Base-by-base conservation (phyloP, 2,113 vertebrate genomes). In the Sinocyclocheilus anophthalmus region DNA sequence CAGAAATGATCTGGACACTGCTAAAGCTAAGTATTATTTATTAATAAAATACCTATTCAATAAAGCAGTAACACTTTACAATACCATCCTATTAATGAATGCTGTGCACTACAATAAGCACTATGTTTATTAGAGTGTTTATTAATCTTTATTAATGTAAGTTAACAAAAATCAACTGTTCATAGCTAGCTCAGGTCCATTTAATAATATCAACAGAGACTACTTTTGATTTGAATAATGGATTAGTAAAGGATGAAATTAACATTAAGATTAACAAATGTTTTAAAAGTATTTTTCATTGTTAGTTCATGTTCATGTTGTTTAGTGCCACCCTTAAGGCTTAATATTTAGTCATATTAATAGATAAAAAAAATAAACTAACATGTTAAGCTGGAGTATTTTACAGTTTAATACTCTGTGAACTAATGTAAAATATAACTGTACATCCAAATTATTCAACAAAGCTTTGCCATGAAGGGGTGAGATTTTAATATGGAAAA, bases 401-500 rank as follows among this genome's bases (percentile, higher is more conserved):
- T n/a, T 22, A 72, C 12, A 76, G 6, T 26, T 42, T 55, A 53
- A 75, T 61, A 72, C 18, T 22, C 24, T 75, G 59, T 72, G 59
- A 61, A 20, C 61, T 84, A 61, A 61, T 61, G 57, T 77, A 84
- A 59, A 86, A 75, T 76, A 81, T 73, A 42, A 42, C 10, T 37
- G 67, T 26, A 39, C 20, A 37, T 42, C 20, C 5, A 61, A 50
- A 75, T 88, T 45, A 63, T 82, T 86, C 26, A 22, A 69, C 65
- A 65, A 55, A n/a, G 70, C 70, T 70, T 57, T 67, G 30, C 22
- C 77, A 82, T 16, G 11, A 24, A 75, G 33, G 14, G 33, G 10
- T 20, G 33, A 8, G 20, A 48, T 75, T 87, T 83, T 39, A 83
- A 77, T 72, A 57, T 81, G 48, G 18, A 72, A 80, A 76, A 81